Evolutionary conservation across 2,113 vertebrate genomes (phyloP), one percentile per base, ranked within the genome.

Genomic region (Python bivittatus): DNA sequence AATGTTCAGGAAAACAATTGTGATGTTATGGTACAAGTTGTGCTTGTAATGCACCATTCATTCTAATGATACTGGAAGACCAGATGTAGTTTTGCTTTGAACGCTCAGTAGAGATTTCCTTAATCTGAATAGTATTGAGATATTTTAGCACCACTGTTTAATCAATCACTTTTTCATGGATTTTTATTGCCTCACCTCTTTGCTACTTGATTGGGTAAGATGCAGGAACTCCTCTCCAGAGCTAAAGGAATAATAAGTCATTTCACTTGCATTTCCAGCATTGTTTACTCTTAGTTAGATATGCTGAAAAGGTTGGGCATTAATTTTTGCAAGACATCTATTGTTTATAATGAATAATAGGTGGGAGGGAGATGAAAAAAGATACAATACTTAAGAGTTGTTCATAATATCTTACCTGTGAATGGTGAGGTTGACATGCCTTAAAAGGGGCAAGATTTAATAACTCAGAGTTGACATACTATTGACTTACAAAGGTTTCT

Each of bases 181-280:
- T 91, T 91, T 88, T 89, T 48, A 72, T 33, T 86, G 57, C 79
- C 60, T 91, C 33, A 89, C 27, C 57, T 85, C n/a, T 91, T 91
- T 86, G 92, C 88, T 64, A 84, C 48, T 57, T 93, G 92, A 93
- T 88, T 85, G 90, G 54, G 27, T 68, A 85, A 52, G 68, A 68
- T 79, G 84, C 53, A 20, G 57, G 52, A 42, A 85, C 64, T 89
- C 12, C 57, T 84, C 15, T 91, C 79, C 23, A 29, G 58, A 42
- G 27, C 44, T 17, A 87, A 53, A 91, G 68, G 10, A 61, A 86
- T 88, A 91, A 88, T 61, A 91, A 84, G 90, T 89, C 86, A 89
- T 53, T 64, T 91, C 79, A 88, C 58, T 85, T 48, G 57, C 58
- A 91, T 64, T 68, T 20, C 12, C 54, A 83, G 29, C 3, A 20